Evolutionary conservation across 2,888 invertebrate species (phyloP).

Genomic region (Tenodera sinensis): DNA sequence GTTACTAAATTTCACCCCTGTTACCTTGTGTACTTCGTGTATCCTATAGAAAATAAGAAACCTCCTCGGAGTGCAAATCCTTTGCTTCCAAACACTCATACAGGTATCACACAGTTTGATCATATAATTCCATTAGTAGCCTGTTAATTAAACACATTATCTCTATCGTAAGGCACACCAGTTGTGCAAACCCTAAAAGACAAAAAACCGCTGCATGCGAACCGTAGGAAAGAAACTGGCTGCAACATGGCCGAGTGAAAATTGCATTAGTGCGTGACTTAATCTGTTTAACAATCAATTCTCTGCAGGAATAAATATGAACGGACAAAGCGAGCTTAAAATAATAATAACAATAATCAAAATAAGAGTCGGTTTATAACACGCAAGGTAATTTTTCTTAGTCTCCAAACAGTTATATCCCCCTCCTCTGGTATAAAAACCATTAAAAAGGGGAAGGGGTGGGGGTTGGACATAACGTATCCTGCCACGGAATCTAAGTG

Average conservation of each 20-base stretch:
- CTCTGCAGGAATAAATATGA: not conserved
- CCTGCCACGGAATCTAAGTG: not conserved
- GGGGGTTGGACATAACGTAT: not conserved
- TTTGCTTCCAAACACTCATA: too few relatives aligned
- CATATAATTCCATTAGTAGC: too few relatives aligned
- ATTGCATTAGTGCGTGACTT: slow-evolving; percentile 10
- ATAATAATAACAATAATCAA: not conserved
- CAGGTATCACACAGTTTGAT: too few relatives aligned
- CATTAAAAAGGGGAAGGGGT: not conserved
- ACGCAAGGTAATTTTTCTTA: slow-evolving; percentile 7
- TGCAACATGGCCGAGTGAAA: not conserved
- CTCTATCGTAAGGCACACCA: too few relatives aligned
- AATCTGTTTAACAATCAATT: slow-evolving; percentile 10
- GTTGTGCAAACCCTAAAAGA: too few relatives aligned
- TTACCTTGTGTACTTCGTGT: too few relatives aligned
- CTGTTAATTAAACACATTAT: too few relatives aligned
- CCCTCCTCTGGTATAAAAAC: not conserved
- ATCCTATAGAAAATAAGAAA: too few relatives aligned
- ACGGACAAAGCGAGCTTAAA: not conserved
- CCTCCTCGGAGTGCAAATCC: too few relatives aligned
- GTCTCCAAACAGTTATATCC: not conserved
- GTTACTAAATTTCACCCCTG: too few relatives aligned
- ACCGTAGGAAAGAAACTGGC: not conserved
- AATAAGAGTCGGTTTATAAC: not conserved
- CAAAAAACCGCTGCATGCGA: not conserved